These are phyloP conservation scores for Heliothis subflexa DNA, from an alignment of 1,140 invertebrate species.

Conservation along the genomic window DNA sequence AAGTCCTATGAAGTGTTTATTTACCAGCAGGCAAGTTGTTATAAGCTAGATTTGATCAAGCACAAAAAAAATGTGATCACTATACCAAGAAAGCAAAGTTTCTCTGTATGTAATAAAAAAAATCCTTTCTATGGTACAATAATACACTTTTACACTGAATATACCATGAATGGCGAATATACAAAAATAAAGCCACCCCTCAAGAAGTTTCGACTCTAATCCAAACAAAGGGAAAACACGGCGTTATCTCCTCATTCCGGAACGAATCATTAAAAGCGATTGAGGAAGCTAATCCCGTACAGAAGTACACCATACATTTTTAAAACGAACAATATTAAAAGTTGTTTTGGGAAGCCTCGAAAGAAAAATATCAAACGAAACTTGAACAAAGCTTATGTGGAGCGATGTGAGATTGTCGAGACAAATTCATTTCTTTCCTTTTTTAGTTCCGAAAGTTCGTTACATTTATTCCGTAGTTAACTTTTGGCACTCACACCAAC, in stretches of 20 bases:
- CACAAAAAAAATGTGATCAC: background rate
- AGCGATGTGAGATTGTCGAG: background rate
- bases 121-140: background rate
- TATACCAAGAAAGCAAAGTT: background rate
- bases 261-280: slow-evolving; percentile 34
- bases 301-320: slow-evolving; percentile 15
- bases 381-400: background rate
- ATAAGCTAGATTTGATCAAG: background rate
- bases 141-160: background rate
- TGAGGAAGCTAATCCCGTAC: slow-evolving; percentile 12
- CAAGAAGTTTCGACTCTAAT: slow-evolving; percentile 16
- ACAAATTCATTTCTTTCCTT: slow-evolving; percentile 2
- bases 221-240: slow-evolving; percentile 1
- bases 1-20: too few relatives aligned
- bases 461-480: slow-evolving; percentile 36
- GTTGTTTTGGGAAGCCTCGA: background rate
- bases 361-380: background rate
- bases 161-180: slow-evolving; percentile 12
- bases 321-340: slow-evolving; percentile 35
- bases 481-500: slow-evolving; percentile 22
- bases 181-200: slow-evolving; percentile 21
- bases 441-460: slow-evolving; percentile 6
- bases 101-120: background rate
- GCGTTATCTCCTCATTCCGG: slow-evolving; percentile 12
- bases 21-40: too few relatives aligned